These are phyloP conservation scores for Rafetus swinhoei DNA, from an alignment of 2,113 vertebrate genomes.

Conservation along the genomic window DNA sequence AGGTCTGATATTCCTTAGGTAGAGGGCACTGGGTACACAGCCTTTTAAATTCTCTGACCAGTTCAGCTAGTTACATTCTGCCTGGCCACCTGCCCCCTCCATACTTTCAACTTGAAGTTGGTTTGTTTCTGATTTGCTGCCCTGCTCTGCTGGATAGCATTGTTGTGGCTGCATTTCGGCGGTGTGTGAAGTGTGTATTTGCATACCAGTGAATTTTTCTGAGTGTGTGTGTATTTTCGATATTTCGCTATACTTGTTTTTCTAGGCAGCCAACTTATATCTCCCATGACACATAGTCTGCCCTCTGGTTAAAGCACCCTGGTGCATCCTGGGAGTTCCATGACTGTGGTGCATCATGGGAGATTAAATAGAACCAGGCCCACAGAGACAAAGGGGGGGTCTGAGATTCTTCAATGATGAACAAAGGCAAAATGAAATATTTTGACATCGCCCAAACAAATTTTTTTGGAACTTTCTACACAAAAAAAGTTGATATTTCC, in stretches of 20 bases:
- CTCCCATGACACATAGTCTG: neutral
- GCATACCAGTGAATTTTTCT: too few relatives aligned
- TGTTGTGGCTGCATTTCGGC: neutral
- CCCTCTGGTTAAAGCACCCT: neutral
- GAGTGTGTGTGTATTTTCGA: too few relatives aligned
- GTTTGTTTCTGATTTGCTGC: neutral
- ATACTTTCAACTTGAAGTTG: neutral
- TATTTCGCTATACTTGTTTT: too few relatives aligned
- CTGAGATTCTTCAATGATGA: too few relatives aligned
- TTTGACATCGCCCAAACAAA: neutral
- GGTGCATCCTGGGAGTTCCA: too few relatives aligned
- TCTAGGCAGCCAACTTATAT: too few relatives aligned
- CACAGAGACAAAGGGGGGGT: too few relatives aligned
- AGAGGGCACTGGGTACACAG: neutral
- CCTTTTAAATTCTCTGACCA: neutral
- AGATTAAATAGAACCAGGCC: neutral
- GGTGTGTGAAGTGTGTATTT: neutral
- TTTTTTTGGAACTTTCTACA: fast-evolving
- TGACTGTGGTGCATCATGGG: too few relatives aligned
- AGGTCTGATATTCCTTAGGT: neutral
- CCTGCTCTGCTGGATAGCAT: neutral
- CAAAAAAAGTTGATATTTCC: fast-evolving
- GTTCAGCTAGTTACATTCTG: neutral
- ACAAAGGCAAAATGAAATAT: fast-evolving
- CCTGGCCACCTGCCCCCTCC: neutral